A percentile compares a stretch with the other conserved stretches of the same genome.
phyloP scores from a whole-genome alignment of 2,113 vertebrate genomes.

The Dipodomys stephensi region DNA sequence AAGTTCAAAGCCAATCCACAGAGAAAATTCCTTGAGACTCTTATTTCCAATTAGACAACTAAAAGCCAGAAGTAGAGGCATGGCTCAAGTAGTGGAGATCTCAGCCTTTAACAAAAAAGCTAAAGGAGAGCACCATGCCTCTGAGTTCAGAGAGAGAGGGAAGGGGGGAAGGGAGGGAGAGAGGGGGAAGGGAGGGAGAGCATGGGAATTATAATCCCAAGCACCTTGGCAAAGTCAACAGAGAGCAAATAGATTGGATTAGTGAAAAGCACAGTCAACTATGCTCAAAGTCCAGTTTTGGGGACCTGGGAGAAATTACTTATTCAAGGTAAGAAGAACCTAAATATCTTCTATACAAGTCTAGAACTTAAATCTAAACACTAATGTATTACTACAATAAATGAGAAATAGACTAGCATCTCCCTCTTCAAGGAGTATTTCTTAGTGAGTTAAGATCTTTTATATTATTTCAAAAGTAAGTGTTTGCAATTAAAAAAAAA shows the following conservation, averaged over 20 bases:
- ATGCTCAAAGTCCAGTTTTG: not conserved
- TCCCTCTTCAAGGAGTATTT: not conserved
- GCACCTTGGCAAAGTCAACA: not conserved
- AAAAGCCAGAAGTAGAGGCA: too few relatives aligned
- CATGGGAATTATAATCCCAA: not conserved
- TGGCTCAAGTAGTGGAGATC: too few relatives aligned
- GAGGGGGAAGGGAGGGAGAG: slow-evolving; percentile 34
- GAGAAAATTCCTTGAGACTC: too few relatives aligned
- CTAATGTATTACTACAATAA: not conserved
- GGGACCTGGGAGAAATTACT: not conserved
- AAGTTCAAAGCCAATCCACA: too few relatives aligned
- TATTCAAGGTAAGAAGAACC: not conserved
- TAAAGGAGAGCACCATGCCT: too few relatives aligned
- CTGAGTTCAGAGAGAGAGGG: too few relatives aligned
- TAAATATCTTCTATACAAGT: slow-evolving; percentile 19
- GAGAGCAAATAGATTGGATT: not conserved
- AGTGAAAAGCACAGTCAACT: not conserved
- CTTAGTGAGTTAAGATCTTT: not conserved
- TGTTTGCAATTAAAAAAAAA: not conserved
- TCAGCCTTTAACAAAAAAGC: too few relatives aligned
- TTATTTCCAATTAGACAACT: too few relatives aligned
- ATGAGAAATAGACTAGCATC: not conserved
- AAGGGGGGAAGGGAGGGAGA: too few relatives aligned
- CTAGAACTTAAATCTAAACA: slow-evolving; percentile 1
- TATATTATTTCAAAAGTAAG: not conserved